Evolutionary conservation across 2,888 invertebrate species (phyloP).

Genomic region (Acholoe squamosa): DNA sequence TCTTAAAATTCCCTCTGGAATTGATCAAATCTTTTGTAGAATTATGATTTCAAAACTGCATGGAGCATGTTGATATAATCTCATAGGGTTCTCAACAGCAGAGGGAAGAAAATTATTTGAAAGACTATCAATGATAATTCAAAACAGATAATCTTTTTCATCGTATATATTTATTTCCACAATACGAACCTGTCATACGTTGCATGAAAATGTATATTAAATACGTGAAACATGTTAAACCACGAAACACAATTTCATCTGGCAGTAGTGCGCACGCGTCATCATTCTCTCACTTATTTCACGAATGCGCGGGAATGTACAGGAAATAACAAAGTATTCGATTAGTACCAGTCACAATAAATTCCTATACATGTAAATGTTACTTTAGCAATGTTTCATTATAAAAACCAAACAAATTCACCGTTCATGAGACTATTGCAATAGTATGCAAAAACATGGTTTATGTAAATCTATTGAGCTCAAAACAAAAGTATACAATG

Average conservation of each 20-base stretch:
- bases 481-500: constrained; percentile 35
- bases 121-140: no score
- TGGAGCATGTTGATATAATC: no score
- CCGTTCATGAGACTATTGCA: constrained; percentile 12
- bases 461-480: not conserved
- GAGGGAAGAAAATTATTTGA: no score
- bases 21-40: no score
- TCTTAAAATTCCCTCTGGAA: no score
- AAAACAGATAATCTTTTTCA: not conserved
- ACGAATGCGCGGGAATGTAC: constrained; percentile 58
- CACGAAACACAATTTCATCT: constrained; percentile 58
- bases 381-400: constrained; percentile 48
- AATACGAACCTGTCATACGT: constrained; percentile 62
- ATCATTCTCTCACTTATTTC: constrained; percentile 30
- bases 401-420: constrained; percentile 42
- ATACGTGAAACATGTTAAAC: constrained; percentile 57
- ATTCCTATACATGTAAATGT: constrained; percentile 54
- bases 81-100: no score
- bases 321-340: constrained; percentile 54
- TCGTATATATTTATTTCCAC: constrained; percentile 61
- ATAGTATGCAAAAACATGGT: constrained; percentile 13
- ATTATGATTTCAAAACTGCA: no score
- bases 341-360: constrained; percentile 51
- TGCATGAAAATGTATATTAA: constrained; percentile 62
- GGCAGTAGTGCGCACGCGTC: constrained; percentile 54